Conservation (phyloP, 2,113 vertebrate species). For the Pterophyllum scalare region DNA sequence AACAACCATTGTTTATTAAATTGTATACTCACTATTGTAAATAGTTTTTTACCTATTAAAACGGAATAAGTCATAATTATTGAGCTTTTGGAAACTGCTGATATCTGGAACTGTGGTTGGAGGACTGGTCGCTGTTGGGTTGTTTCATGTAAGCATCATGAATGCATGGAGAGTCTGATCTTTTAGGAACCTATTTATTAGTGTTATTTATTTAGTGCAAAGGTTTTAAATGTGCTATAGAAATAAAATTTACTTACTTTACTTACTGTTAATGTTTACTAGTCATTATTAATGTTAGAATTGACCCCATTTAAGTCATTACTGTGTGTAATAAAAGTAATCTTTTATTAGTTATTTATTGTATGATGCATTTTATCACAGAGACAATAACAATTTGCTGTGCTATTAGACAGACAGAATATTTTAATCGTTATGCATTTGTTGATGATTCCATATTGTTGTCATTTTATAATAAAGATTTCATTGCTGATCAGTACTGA, state of each 20-base stretch:
- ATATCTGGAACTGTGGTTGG: no score
- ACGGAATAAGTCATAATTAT: rapidly evolving
- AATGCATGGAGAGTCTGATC: no score
- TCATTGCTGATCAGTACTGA: background rate
- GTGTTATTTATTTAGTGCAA: no score
- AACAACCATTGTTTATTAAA: no score
- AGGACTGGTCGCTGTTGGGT: no score
- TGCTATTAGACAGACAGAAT: background rate
- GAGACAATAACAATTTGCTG: background rate
- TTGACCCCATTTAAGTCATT: background rate
- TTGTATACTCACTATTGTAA: background rate
- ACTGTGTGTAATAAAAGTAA: background rate
- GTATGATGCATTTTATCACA: background rate
- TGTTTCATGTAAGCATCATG: no score
- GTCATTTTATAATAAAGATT: background rate
- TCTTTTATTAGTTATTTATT: background rate
- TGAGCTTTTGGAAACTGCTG: no score
- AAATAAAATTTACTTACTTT: no score
- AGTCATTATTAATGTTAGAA: background rate
- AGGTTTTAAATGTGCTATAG: no score
- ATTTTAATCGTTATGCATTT: background rate
- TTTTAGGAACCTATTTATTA: no score
- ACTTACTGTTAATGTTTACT: no score
- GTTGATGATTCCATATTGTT: background rate
- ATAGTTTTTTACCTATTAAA: background rate